Evolutionary conservation across 2,797 vertebrate species (phyloP).

Genomic region (Taenioides sp.): DNA sequence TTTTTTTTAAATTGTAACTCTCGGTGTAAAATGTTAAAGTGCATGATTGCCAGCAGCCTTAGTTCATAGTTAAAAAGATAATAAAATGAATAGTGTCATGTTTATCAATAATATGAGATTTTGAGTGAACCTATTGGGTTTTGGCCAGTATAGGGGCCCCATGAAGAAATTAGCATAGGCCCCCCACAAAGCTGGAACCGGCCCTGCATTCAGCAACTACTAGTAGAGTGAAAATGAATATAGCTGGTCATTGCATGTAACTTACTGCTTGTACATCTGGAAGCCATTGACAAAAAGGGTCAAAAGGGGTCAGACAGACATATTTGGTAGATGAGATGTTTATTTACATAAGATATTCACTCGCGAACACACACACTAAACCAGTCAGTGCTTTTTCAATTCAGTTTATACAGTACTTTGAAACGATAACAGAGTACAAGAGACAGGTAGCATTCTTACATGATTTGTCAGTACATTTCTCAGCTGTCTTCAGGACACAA

Average conservation of each 20-base stretch:
- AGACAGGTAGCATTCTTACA: conserved; percentile 35
- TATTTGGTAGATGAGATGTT: conserved; percentile 49
- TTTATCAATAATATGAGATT: too few species aligned
- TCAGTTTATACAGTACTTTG: conserved; percentile 51
- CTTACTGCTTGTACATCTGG: conserved; percentile 37
- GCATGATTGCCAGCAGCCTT: too few species aligned
- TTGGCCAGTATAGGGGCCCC: too few species aligned
- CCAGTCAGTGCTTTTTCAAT: conserved; percentile 59
- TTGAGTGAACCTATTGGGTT: too few species aligned
- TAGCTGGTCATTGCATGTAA: neutral
- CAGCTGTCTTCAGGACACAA: conserved; percentile 28
- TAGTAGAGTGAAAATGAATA: neutral
- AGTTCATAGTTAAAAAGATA: too few species aligned
- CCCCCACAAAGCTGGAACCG: neutral
- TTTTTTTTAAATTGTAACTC: too few species aligned
- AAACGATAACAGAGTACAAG: conserved; percentile 31
- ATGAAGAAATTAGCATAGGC: too few species aligned
- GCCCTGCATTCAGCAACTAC: neutral
- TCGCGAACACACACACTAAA: conserved; percentile 6
- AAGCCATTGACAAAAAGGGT: conserved; percentile 24
- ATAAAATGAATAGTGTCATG: too few species aligned
- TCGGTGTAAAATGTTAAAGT: too few species aligned
- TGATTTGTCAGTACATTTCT: conserved; percentile 35
- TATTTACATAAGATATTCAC: conserved; percentile 54
- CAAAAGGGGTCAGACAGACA: conserved; percentile 31